A percentile compares a stretch with the other conserved stretches of the same genome.
These are phyloP conservation scores for Chrysopilus asiliformis DNA, from an alignment of 2,888 invertebrate genomes.

Conservation along the genomic window DNA sequence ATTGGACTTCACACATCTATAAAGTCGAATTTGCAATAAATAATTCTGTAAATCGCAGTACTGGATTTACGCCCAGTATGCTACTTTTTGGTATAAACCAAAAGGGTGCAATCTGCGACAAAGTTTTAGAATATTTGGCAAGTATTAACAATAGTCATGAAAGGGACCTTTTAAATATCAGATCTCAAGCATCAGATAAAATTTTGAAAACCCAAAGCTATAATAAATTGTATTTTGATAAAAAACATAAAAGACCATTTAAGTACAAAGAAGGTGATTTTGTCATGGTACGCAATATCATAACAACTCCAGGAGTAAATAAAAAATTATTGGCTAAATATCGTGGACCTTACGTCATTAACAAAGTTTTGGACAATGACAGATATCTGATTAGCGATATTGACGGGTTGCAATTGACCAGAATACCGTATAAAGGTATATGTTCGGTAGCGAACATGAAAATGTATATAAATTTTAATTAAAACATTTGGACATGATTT, in stretches of 20 bases:
- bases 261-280: conserved; percentile 13
- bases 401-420: conserved; percentile 15
- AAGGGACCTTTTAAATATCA: too few species aligned
- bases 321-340: conserved; percentile 19
- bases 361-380: conserved; percentile 16
- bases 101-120: conserved; percentile 14
- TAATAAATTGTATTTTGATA: too few species aligned
- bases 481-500: too few species aligned
- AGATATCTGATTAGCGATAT: conserved; percentile 17
- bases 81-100: conserved; percentile 20
- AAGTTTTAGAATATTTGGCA: conserved; percentile 5
- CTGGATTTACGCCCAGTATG: too few species aligned
- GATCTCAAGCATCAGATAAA: conserved; percentile 12
- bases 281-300: conserved; percentile 18
- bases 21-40: conserved; percentile 17
- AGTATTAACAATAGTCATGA: too few species aligned
- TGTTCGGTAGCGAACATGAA: too few species aligned
- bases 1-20: conserved; percentile 15
- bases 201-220: conserved; percentile 14
- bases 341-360: conserved; percentile 18
- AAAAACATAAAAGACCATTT: conserved; percentile 1
- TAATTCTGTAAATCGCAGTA: conserved; percentile 17
- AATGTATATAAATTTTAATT: too few species aligned
- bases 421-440: too few species aligned
- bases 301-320: too few species aligned